These are phyloP conservation scores for Pollenia labialis DNA, from an alignment of 2,888 invertebrate species.

Conservation along the genomic window DNA sequence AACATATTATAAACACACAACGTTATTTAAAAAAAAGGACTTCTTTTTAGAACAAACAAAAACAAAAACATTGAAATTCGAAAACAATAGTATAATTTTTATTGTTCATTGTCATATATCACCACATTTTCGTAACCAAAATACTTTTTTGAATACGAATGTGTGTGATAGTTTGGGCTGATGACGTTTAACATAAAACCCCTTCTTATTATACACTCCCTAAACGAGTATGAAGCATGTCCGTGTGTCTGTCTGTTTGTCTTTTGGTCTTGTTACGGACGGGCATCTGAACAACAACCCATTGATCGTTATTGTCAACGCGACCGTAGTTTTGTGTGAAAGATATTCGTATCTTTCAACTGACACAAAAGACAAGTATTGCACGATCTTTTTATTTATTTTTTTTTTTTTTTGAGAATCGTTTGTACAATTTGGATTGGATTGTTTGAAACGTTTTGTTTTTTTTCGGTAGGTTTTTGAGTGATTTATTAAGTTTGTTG, in stretches of 20 bases:
- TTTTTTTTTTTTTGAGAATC: constrained; percentile 25
- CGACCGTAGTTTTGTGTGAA: constrained; percentile 69
- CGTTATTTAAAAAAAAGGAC: constrained; percentile 23
- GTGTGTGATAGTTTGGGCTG: constrained; percentile 48
- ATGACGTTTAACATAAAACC: constrained; percentile 60
- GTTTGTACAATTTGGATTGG: constrained; percentile 52
- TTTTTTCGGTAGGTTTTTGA: constrained; percentile 76
- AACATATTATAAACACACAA: background rate
- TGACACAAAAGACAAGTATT: constrained; percentile 81
- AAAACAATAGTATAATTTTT: constrained; percentile 71
- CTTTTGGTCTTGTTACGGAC: constrained; percentile 30
- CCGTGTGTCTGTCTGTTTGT: constrained; percentile 6
- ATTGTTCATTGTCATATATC: constrained; percentile 72
- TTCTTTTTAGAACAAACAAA: constrained; percentile 36
- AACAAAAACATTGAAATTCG: constrained; percentile 16
- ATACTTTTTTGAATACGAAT: constrained; percentile 4
- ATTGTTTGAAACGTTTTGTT: constrained; percentile 64
- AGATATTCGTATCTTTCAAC: constrained; percentile 69
- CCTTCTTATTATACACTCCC: constrained; percentile 23
- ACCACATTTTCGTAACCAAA: constrained; percentile 56
- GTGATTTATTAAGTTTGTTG: constrained; percentile 82
- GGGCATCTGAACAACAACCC: constrained; percentile 48
- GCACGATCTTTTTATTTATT: constrained; percentile 77
- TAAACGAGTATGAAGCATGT: background rate
- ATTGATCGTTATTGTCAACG: constrained; percentile 73